Base-by-base conservation (phyloP, 2,888 invertebrate species). In the Parasteatoda lunata region DNA sequence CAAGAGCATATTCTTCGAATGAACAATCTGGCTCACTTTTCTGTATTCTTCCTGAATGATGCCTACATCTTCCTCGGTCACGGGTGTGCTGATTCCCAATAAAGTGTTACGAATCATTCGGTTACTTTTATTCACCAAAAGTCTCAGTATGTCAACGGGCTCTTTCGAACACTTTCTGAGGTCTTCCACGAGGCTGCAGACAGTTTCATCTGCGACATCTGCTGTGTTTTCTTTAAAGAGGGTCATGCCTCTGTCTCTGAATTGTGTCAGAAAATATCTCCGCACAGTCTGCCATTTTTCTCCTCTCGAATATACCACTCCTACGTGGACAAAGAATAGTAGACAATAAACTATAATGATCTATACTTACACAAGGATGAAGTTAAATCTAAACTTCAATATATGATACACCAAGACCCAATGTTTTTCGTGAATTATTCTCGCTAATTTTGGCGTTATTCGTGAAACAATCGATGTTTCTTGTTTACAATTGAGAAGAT, bases 281-380 rank as follows among this genome's bases (percentile, higher is more conserved):
- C 83, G 64, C 45, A 71, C 64, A 11, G 45, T 49, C 65, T 15
- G 64, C 83, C 83, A 83, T 45, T 65, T 11, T 15, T 83, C 83
- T 3, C 83, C 71, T 11, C 71, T 77, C 1, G n/a, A 13, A 45
- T 76, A 51, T 3, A 65, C 70, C 6, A 83, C 77, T n/a, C 83
- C 83, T 83, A n/a, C 30, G 30, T 30, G 2, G 30, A 30, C 30
- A 30, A 30, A 30, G 30, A 30, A 30, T 30, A 30, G 30, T 30
- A 30, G 30, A 30, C 30, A 30, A 30, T 30, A 30, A 30, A 30
- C 30, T 30, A 30, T 30, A 30, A 30, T 30, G 30, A 30, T 30
- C 30, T 30, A 30, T 30, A 30, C 30, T 30, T 30, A 30, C 30
- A 30, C 30, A 30, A 30, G 30, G 30, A 2, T 30, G 30, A 30